phyloP scores from a whole-genome alignment of 2,888 invertebrate genomes.

The Odontomyia ornata region DNA sequence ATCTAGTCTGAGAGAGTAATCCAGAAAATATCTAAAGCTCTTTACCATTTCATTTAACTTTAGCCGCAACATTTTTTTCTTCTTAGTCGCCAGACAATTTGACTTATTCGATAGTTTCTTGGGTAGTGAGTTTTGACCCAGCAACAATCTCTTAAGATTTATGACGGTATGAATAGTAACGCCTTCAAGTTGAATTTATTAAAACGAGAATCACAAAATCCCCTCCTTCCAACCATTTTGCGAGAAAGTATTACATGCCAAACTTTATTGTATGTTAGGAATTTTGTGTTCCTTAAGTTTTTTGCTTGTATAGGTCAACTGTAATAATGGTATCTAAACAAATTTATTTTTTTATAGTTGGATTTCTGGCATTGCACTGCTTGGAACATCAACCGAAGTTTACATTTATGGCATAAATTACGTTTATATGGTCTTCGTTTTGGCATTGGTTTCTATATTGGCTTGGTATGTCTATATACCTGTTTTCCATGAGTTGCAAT shows the following conservation, averaged over 20 bases:
- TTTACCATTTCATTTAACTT: too few species aligned
- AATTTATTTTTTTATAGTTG: constrained; percentile 64
- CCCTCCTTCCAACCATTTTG: too few species aligned
- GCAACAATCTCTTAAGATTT: constrained; percentile 16
- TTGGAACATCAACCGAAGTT: constrained; percentile 81
- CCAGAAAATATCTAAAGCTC: too few species aligned
- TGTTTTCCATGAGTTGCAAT: constrained; percentile 73
- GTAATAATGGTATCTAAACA: neutral
- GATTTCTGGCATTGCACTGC: constrained; percentile 78
- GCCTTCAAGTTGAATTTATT: neutral
- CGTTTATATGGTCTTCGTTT: constrained; percentile 66
- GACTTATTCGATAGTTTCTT: neutral
- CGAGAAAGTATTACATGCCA: too few species aligned
- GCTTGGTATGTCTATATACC: constrained; percentile 73
- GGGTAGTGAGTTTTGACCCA: neutral
- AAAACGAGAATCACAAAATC: neutral
- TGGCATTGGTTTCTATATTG: constrained; percentile 66
- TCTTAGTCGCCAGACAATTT: too few species aligned
- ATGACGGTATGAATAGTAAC: neutral
- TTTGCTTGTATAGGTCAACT: neutral
- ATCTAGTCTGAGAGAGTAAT: too few species aligned
- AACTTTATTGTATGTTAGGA: neutral
- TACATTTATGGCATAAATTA: constrained; percentile 82
- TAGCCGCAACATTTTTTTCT: too few species aligned
- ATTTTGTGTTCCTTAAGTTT: too few species aligned